phyloP scores from a whole-genome alignment of 2,797 vertebrate genomes.

The Channallabes apus region DNA sequence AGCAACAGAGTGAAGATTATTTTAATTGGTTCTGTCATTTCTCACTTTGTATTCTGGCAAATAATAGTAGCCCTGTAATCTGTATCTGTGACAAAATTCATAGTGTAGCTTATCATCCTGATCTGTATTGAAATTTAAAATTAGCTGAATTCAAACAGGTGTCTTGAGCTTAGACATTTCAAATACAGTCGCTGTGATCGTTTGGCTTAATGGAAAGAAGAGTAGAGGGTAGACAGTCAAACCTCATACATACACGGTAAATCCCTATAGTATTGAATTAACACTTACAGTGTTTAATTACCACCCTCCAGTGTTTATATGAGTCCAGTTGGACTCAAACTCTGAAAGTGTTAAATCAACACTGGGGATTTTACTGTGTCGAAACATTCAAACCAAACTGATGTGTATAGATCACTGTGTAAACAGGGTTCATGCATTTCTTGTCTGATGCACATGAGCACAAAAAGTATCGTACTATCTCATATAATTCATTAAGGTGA shows the following conservation, averaged over 20 bases:
- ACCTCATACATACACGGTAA: no score
- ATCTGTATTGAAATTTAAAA: neutral
- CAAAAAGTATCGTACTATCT: neutral
- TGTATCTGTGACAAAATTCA: neutral
- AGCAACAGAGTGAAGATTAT: neutral
- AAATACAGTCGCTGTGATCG: neutral
- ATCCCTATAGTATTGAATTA: no score
- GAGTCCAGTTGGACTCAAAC: no score
- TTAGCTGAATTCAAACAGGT: neutral
- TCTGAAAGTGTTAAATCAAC: no score
- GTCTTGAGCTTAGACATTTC: neutral
- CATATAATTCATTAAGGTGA: neutral
- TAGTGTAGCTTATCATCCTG: neutral
- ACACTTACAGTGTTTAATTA: no score
- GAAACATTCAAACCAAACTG: neutral
- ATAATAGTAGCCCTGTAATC: no score
- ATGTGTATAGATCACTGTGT: neutral
- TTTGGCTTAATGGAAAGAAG: neutral
- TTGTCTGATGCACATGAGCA: neutral
- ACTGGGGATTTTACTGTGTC: no score
- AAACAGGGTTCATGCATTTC: neutral
- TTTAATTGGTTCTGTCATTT: slow-evolving; percentile 56
- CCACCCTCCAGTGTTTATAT: no score
- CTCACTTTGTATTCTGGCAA: slow-evolving; percentile 69
- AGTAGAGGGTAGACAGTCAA: neutral